These are phyloP conservation scores for Psittacula derbiana DNA, from an alignment of 2,797 vertebrate species.

Conservation along the genomic window DNA sequence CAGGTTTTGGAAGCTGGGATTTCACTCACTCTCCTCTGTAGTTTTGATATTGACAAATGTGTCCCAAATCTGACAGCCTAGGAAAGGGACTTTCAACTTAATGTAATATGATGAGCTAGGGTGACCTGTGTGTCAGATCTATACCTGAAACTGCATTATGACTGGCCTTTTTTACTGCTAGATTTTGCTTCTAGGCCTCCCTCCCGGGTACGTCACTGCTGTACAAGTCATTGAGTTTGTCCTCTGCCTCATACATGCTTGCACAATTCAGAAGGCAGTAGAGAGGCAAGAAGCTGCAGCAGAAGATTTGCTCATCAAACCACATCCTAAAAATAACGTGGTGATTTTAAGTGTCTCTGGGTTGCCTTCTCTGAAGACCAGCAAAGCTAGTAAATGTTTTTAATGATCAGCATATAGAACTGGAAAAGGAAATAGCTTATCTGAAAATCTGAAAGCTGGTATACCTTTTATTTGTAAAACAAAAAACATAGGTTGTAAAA, in stretches of 20 bases:
- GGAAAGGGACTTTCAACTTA: not conserved
- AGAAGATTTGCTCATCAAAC: not conserved
- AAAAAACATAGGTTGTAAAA: not conserved
- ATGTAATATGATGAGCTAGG: rapidly evolving
- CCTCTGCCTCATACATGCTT: not conserved
- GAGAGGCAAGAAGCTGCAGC: not conserved
- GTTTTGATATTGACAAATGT: not conserved
- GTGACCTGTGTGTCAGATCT: not conserved
- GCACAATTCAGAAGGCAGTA: not conserved
- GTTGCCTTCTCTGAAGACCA: not conserved
- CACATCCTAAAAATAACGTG: not conserved
- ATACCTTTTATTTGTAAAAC: not conserved
- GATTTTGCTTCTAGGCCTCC: not conserved
- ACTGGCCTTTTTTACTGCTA: not conserved
- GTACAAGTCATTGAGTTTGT: not conserved
- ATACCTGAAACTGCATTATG: not conserved
- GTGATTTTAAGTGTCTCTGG: not conserved
- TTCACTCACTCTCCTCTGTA: not conserved
- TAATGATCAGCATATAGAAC: not conserved
- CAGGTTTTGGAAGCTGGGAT: not conserved
- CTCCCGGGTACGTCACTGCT: not conserved
- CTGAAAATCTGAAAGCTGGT: not conserved
- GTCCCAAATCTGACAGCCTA: not conserved
- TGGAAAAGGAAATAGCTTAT: not conserved
- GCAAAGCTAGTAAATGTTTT: not conserved